Conservation (phyloP, 2,797 vertebrate species). For the Xenentodon cancila region DNA sequence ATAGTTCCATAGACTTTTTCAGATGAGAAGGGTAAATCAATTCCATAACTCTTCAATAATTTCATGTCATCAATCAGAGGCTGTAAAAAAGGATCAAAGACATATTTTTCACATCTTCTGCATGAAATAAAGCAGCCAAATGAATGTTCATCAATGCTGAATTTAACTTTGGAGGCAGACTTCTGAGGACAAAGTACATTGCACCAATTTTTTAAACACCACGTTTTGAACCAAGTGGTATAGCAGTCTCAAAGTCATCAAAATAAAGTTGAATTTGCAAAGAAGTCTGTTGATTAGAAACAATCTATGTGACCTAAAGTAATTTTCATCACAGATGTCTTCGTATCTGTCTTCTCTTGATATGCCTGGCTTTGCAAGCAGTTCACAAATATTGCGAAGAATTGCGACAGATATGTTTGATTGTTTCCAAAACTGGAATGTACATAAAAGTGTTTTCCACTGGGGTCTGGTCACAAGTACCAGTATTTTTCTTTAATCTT, state of each 20-base stretch:
- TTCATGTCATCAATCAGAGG: conserved; percentile 31
- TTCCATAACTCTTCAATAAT: conserved; percentile 6
- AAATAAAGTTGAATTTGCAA: conserved; percentile 27
- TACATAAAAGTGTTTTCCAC: conserved; percentile 45
- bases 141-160: conserved; percentile 25
- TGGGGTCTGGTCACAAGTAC: conserved; percentile 17
- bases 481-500: conserved; percentile 12
- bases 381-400: conserved; percentile 18
- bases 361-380: neutral
- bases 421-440: conserved; percentile 29
- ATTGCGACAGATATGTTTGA: conserved; percentile 16
- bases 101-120: conserved; percentile 22
- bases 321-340: conserved; percentile 22
- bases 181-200: conserved; percentile 21
- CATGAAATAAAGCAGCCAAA: conserved; percentile 30
- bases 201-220: conserved; percentile 27
- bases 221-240: conserved; percentile 36
- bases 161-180: conserved; percentile 23
- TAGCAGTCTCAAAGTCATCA: conserved; percentile 38
- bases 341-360: neutral
- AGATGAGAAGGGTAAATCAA: conserved; percentile 8
- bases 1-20: conserved; percentile 23
- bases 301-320: conserved; percentile 14
- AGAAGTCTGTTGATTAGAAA: conserved; percentile 13
- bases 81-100: conserved; percentile 22